Evolutionary conservation across 2,113 vertebrate genomes (phyloP).

Genomic region (cattle (Bos taurus)): DNA sequence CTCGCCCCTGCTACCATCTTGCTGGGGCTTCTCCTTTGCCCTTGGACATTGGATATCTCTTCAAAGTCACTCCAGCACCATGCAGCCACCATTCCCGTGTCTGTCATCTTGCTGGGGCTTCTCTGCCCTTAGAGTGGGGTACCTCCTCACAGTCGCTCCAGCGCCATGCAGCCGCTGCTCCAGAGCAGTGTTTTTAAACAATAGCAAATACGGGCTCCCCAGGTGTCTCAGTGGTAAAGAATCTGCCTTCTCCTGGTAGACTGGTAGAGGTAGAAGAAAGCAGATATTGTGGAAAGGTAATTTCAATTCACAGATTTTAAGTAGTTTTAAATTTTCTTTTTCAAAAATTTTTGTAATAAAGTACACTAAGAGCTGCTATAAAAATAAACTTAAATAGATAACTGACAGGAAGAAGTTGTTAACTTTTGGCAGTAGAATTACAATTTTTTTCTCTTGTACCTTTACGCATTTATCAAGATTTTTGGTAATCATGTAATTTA

Average conservation of each 20-base stretch:
- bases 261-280: neutral
- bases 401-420: neutral
- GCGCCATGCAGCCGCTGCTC: rapidly evolving
- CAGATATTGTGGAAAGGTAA: neutral
- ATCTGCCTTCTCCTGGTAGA: neutral
- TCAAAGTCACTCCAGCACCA: rapidly evolving
- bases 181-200: neutral
- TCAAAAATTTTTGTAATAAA: neutral
- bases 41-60: rapidly evolving
- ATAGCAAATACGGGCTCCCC: neutral
- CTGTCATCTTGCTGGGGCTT: neutral
- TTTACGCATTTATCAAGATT: neutral
- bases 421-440: neutral
- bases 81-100: neutral
- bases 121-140: neutral
- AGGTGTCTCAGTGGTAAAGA: neutral
- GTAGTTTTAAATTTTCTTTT: neutral
- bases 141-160: neutral
- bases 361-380: neutral
- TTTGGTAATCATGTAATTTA: neutral
- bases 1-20: neutral
- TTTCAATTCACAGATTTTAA: neutral
- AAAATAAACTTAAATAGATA: neutral
- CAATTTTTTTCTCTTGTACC: neutral
- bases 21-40: too few species aligned